Evolutionary conservation across 2,113 vertebrate species (phyloP), one percentile per base, ranked within the genome.

Genomic region (Dryoscopus gambensis): DNA sequence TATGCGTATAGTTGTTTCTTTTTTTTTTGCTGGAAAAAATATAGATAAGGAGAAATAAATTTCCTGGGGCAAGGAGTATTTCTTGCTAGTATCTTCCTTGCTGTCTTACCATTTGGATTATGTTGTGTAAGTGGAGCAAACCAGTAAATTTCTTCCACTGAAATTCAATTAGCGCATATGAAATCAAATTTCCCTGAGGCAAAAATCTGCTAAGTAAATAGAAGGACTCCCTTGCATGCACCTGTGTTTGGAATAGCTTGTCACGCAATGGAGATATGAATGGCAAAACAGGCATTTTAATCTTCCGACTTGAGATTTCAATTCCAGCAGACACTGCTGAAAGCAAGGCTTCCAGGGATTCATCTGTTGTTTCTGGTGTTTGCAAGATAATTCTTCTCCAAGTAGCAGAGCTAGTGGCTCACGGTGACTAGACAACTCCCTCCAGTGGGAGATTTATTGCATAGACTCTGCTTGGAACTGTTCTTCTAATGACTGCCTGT

Each of bases 401-500:
- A 78, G 75, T 3, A 68, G 62, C 73, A 42, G 42, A 49, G 68
- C 39, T 22, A 33, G 74, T 7, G 42, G 71, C 44, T 77, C 70
- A 52, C 0, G 0, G 23, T 84, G 84, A 91, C 60, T 74, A 83
- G 59, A 94, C 75, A 94, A 84, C 95, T 95, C 97, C 97, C 97
- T 95, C 97, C 90, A 96, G 97, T 93, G 97, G 95, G 49, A 96
- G 81, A 93, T 91, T 77, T 93, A 92, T 79, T 94, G 65, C 69
- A 79, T 94, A 90, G 86, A 83, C 91, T 91, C 67, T 83, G 1
- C 47, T 80, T 62, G 64, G 83, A 96, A 70, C 33, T 46, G 2
- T n/a, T 74, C 65, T 44, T 80, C 56, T 46, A 30, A 55, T 16
- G 59, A 68, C 27, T 49, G 19, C 75, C 37, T 90, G n/a, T 42